These are phyloP conservation scores for Festucalex cinctus DNA, from an alignment of 2,113 vertebrate genomes.

Conservation along the genomic window DNA sequence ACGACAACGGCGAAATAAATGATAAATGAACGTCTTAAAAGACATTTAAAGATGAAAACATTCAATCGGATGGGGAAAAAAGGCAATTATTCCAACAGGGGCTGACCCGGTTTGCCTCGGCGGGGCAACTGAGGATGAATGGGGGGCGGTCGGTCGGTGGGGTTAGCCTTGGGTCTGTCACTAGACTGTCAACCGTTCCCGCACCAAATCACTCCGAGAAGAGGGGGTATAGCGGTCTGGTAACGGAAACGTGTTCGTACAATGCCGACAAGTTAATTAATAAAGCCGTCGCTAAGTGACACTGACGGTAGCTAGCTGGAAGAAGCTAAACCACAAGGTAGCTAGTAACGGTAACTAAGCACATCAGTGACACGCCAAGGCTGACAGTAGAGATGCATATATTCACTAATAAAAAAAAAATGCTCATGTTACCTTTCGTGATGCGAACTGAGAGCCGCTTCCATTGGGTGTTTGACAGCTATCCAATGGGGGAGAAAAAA, in stretches of 20 bases:
- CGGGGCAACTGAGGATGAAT: neutral
- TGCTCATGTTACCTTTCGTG: constrained; percentile 70
- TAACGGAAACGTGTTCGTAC: neutral
- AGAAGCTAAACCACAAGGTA: neutral
- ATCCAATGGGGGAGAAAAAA: constrained; percentile 18
- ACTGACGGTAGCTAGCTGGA: too few relatives aligned
- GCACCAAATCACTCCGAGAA: neutral
- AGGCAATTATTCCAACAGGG: neutral
- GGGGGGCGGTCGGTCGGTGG: neutral
- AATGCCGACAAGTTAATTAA: neutral
- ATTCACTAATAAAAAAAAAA: neutral
- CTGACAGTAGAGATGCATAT: neutral
- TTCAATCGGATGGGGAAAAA: neutral
- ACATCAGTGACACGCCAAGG: neutral
- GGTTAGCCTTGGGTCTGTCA: constrained; percentile 28
- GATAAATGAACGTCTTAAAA: neutral
- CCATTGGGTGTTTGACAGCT: constrained; percentile 56
- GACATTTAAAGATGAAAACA: neutral
- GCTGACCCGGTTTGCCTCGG: neutral
- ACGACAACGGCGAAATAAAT: neutral
- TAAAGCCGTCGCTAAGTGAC: neutral
- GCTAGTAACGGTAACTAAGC: constrained; percentile 8
- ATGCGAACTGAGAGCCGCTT: constrained; percentile 65
- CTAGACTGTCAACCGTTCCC: neutral
- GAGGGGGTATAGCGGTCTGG: neutral